Percentiles rank a stretch among this genome's conserved stretches.
Conservation (phyloP, 2,113 vertebrate genomes). For the Corvus hawaiiensis region DNA sequence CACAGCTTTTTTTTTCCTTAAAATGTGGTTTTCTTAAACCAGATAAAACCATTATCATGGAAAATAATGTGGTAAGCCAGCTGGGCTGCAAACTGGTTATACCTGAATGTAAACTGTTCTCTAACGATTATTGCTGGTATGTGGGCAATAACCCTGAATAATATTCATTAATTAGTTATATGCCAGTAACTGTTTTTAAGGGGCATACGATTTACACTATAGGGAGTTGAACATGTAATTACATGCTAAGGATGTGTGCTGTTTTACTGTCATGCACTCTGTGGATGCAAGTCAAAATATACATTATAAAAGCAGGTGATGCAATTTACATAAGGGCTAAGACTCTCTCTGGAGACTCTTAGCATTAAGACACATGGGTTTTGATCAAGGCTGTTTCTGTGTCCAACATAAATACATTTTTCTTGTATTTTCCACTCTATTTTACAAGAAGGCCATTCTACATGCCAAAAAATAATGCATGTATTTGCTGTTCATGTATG, state of each 20-base stretch:
- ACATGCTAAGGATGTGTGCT: background rate
- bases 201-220: background rate
- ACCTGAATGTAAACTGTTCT: conserved; percentile 6
- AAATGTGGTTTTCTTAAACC: background rate
- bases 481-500: background rate
- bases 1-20: background rate
- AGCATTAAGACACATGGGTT: background rate
- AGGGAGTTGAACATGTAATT: background rate
- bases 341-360: background rate
- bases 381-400: background rate
- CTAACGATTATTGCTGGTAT: background rate
- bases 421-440: background rate
- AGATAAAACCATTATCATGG: background rate
- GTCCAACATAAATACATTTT: background rate
- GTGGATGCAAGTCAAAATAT: background rate
- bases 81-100: background rate
- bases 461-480: background rate
- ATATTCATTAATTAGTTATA: conserved; percentile 31
- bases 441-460: background rate
- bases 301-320: background rate
- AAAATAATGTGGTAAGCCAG: conserved; percentile 2
- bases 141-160: background rate
- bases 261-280: background rate
- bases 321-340: background rate
- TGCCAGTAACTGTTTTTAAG: conserved; percentile 23